Conservation (phyloP, 1,140 invertebrate genomes). For the Planococcus citri region DNA sequence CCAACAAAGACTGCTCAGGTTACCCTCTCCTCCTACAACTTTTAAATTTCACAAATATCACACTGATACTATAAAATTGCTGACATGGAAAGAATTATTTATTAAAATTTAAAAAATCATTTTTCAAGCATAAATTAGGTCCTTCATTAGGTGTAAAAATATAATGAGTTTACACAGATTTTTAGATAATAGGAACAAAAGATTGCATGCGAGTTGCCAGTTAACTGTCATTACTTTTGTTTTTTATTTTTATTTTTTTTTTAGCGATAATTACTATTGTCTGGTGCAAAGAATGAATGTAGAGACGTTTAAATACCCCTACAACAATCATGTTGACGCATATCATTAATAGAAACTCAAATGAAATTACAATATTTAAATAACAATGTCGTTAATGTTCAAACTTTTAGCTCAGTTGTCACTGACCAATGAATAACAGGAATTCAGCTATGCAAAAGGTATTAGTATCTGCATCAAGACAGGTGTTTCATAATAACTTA, state of each 20-base stretch:
- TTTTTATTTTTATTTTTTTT: too few relatives aligned
- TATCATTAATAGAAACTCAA: not conserved
- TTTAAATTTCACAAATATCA: too few relatives aligned
- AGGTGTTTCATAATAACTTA: too few relatives aligned
- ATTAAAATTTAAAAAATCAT: not conserved
- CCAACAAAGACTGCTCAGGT: too few relatives aligned
- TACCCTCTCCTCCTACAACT: too few relatives aligned
- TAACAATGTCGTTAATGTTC: too few relatives aligned
- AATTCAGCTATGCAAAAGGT: too few relatives aligned
- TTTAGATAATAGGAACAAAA: not conserved
- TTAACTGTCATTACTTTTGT: not conserved
- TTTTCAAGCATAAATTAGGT: not conserved
- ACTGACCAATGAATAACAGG: too few relatives aligned
- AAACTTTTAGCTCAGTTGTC: too few relatives aligned
- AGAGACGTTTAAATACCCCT: not conserved
- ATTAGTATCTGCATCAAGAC: too few relatives aligned
- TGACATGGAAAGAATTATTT: too few relatives aligned
- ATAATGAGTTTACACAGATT: not conserved
- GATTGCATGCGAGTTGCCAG: not conserved
- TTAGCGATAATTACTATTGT: not conserved
- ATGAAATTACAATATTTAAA: not conserved
- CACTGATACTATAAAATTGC: too few relatives aligned
- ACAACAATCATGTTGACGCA: not conserved
- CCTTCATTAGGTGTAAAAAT: not conserved
- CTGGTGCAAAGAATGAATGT: not conserved